Evolutionary conservation across 2,113 vertebrate species (phyloP), one percentile per base, ranked within the genome.

Genomic region (Corythornis madagascariensis): DNA sequence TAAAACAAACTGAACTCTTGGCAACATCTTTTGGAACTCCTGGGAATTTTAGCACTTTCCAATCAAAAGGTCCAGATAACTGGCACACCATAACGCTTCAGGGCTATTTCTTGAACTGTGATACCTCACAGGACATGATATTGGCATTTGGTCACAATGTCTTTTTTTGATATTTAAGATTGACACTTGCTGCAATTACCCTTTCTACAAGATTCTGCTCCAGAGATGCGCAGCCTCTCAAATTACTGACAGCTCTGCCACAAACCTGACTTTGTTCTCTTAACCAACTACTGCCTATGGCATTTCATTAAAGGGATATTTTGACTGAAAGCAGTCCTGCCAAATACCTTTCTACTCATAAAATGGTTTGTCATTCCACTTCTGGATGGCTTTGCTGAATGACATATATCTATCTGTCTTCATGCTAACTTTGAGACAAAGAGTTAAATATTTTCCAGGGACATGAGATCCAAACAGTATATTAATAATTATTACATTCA

Each of bases 201-300:
- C 97, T 97, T 97, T 97, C 97, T 16, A 12, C 79, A 66, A 88
- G 87, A 94, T 94, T 71, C 94, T 96, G 95, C 94, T 95, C 90
- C 92, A 48, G 65, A 97, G 96, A 96, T 76, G 88, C 26, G 1
- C 25, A 56, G 83, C 96, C 96, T 97, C 96, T 97, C 95, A 96
- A 96, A 95, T 98, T 97, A 96, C 96, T 86, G 93, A 90, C 94
- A 95, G 86, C 91, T 75, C 78, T 88, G 56, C 93, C 93, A 97
- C 97, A 97, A 96, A 95, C 87, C 95, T 94, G 91, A 97, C 97
- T 97, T 98, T 98, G 97, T 98, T 97, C 96, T 96, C 86, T 83
- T 87, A 93, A 91, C 88, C 92, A 97, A 89, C 95, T 97, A 85
- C 90, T 97, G 95, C 96, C 95, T 71, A 45, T 97, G 87, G 96